Base-by-base conservation (phyloP, 1,140 invertebrate species). In the Euura lappo region DNA sequence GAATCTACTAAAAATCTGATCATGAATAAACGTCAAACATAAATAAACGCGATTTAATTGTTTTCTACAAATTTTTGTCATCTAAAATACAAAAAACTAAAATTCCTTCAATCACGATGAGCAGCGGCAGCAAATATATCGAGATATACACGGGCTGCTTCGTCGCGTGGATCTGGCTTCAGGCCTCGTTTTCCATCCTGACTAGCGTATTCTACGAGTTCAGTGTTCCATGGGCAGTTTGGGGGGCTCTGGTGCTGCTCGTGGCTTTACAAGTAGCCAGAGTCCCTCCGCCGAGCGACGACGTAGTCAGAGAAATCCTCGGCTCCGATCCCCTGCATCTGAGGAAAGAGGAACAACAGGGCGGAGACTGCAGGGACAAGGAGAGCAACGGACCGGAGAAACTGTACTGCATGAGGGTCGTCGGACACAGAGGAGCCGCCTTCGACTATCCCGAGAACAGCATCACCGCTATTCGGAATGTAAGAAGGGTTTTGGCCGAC, bases 391-490 rank as follows among this genome's bases (percentile, higher is more conserved):
- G 76, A 73, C 79, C 80, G 69, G 79, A 78, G 74, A 77, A 82
- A 68, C 79, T 82, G 65, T 86, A 84, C 79, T 81, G 84, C 75
- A 87, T 90, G 84, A 85, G 83, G 80, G 87, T 89, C 71, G 89
- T 93, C 45, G 93, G 91, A 10, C 93, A 94, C 79, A 88, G 93
- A 79, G 93, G 92, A 64, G 92, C 92, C 60, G 91, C 89, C 60
- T 86, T 92, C 44, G 93, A 94, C 87, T 93, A 91, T 11, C 93
- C 93, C 11, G 93, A 94, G 84, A 94, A 94, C 81, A 94, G 91
- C 73, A 80, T 94, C 75, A 85, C 88, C 72, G 92, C 92, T 43
- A 91, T 94, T 79, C 90, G 89, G 89, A 89, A 92, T 86, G 93
- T 93, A 86, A 89, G 89, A 79, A 74, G 1, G 28, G 28, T 28